Evolutionary conservation across 2,888 invertebrate genomes (phyloP).

Genomic region (Protodeltote pygarga): DNA sequence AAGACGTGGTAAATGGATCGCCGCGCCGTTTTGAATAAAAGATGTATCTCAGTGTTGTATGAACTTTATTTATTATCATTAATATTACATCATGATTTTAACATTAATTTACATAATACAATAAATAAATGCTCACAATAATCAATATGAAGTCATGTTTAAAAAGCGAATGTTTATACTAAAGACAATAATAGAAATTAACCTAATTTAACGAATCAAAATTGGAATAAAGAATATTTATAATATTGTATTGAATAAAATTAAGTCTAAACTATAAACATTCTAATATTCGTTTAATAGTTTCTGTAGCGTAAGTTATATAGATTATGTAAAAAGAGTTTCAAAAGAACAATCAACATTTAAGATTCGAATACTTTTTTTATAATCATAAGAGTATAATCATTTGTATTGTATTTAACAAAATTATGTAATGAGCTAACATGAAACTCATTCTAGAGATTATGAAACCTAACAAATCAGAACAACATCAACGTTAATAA

Average conservation of each 20-base stretch:
- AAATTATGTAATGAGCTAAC: slow-evolving; percentile 12
- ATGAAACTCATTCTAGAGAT: slow-evolving; percentile 20
- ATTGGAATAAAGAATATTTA: slow-evolving; percentile 30
- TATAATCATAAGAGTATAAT: slow-evolving; percentile 26
- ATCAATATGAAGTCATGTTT: slow-evolving; percentile 70
- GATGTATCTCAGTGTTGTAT: slow-evolving; percentile 58
- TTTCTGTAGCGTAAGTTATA: slow-evolving; percentile 8
- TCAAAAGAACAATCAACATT: slow-evolving; percentile 8
- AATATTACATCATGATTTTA: slow-evolving; percentile 81
- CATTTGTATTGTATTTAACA: slow-evolving; percentile 13
- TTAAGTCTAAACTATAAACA: slow-evolving; percentile 18
- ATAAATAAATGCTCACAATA: slow-evolving; percentile 83
- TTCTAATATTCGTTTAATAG: slow-evolving; percentile 6
- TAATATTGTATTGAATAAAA: slow-evolving; percentile 20
- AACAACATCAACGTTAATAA: slow-evolving; percentile 1
- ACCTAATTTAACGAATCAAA: slow-evolving; percentile 46
- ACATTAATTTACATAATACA: slow-evolving; percentile 78
- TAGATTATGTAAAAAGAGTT: slow-evolving; percentile 4
- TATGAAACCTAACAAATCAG: slow-evolving; percentile 7
- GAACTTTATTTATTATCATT: slow-evolving; percentile 80
- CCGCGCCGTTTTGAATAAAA: slow-evolving; percentile 1
- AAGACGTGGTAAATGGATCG: not conserved
- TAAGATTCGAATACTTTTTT: slow-evolving; percentile 15
- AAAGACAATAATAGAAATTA: slow-evolving; percentile 56
- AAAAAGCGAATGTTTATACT: slow-evolving; percentile 64